A percentile compares a stretch with the other conserved stretches of the same genome.
phyloP scores from a whole-genome alignment of 2,797 vertebrate species.

The Periophthalmus magnuspinnatus region DNA sequence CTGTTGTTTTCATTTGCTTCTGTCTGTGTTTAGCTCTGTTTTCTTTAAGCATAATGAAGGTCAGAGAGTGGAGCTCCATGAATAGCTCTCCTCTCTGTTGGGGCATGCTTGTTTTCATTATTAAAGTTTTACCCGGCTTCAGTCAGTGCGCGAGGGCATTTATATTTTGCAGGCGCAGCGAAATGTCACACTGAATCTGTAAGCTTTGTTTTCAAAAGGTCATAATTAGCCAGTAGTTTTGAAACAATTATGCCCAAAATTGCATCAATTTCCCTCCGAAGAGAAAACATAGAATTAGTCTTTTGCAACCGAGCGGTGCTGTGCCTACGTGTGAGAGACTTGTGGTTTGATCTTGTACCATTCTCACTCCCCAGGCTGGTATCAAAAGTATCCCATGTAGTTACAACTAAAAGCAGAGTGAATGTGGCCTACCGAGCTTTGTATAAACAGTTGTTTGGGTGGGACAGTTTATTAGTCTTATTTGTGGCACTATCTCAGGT shows the following conservation, averaged over 20 bases:
- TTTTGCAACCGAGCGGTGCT: conserved; percentile 37
- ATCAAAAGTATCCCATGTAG: conserved; percentile 36
- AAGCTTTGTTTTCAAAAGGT: conserved; percentile 68
- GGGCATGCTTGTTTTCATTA: conserved; percentile 58
- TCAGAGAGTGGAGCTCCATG: conserved; percentile 34
- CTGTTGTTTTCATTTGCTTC: conserved; percentile 6
- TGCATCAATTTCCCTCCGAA: conserved; percentile 65
- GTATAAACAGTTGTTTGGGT: not conserved
- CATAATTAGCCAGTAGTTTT: conserved; percentile 72
- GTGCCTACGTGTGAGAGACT: conserved; percentile 52
- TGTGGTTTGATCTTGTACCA: conserved; percentile 49
- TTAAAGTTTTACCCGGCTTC: conserved; percentile 54
- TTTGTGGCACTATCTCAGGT: conserved; percentile 49
- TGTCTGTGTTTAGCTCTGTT: conserved; percentile 13
- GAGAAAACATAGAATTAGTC: conserved; percentile 66
- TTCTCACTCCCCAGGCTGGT: conserved; percentile 29
- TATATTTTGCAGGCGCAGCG: conserved; percentile 64
- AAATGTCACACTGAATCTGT: conserved; percentile 69
- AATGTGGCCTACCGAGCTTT: conserved; percentile 3
- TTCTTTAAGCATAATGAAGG: conserved; percentile 20
- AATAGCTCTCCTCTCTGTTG: conserved; percentile 27
- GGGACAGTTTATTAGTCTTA: conserved; percentile 30
- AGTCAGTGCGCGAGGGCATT: conserved; percentile 55
- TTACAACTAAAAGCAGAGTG: conserved; percentile 16
- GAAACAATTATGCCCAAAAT: conserved; percentile 70